phyloP scores from a whole-genome alignment of 2,888 invertebrate species.

The Chloroclysta siterata region DNA sequence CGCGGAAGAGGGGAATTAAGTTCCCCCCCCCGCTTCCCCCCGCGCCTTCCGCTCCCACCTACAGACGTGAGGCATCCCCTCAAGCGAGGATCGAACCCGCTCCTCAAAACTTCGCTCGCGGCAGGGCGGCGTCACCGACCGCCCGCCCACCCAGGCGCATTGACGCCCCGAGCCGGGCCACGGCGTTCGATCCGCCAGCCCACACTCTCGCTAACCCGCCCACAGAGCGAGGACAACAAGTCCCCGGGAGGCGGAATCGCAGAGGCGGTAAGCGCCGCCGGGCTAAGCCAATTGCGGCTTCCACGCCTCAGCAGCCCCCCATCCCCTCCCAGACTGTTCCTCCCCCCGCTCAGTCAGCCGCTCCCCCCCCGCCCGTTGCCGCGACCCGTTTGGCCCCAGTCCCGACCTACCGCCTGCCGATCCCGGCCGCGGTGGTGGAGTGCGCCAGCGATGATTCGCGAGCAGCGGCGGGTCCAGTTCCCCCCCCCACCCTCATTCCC shows the following conservation, averaged over 20 bases:
- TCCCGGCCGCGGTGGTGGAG: background rate
- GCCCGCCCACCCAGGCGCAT: too few relatives aligned
- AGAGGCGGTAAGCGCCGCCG: background rate
- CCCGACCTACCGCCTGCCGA: background rate
- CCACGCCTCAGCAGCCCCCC: background rate
- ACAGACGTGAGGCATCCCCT: too few relatives aligned
- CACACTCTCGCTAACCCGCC: background rate
- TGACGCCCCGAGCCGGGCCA: too few relatives aligned
- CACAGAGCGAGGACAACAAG: background rate
- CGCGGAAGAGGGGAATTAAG: slow-evolving; percentile 12
- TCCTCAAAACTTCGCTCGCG: background rate
- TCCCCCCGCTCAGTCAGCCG: background rate
- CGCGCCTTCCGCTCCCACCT: background rate
- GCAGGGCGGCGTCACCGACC: too few relatives aligned
- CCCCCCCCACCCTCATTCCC: background rate
- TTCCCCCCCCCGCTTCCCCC: background rate
- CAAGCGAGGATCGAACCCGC: too few relatives aligned
- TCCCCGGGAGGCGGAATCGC: background rate
- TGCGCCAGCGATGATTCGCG: background rate
- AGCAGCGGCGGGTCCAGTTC: background rate
- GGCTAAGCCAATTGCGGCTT: background rate
- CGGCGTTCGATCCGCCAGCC: background rate
- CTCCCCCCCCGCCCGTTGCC: too few relatives aligned
- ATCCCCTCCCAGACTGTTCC: background rate
- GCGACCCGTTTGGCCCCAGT: background rate